Evolutionary conservation across 2,888 invertebrate species (phyloP).

Genomic region (Drosophila lutescens): DNA sequence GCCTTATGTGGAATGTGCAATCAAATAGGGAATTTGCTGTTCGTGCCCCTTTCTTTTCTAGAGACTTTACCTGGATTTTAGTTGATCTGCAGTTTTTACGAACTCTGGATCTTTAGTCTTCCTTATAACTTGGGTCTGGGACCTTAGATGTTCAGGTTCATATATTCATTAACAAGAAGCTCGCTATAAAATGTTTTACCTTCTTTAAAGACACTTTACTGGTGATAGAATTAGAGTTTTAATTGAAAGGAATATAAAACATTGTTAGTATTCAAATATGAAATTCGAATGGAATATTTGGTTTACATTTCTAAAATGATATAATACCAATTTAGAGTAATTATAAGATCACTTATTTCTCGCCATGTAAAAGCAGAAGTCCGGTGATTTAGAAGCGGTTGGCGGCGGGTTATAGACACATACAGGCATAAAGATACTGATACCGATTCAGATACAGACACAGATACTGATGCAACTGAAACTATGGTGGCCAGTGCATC

Average conservation of each 20-base stretch:
- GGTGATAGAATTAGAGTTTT: too few species aligned
- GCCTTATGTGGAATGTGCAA: constrained; percentile 9
- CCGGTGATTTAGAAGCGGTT: constrained; percentile 24
- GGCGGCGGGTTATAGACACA: constrained; percentile 30
- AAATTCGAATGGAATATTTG: too few species aligned
- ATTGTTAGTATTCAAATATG: too few species aligned
- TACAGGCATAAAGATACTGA: constrained; percentile 26
- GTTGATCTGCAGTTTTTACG: background rate
- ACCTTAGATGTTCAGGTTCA: too few species aligned
- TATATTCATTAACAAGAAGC: too few species aligned
- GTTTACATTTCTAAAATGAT: too few species aligned
- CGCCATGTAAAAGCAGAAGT: constrained; percentile 1
- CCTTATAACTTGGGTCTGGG: too few species aligned
- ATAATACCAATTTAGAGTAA: too few species aligned
- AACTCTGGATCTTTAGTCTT: too few species aligned
- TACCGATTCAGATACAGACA: constrained; percentile 12
- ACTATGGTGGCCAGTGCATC: constrained; percentile 20
- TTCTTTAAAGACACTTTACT: too few species aligned
- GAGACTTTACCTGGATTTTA: background rate
- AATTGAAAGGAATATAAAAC: background rate
- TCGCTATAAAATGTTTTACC: too few species aligned
- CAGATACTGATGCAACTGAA: constrained; percentile 1
- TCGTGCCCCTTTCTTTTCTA: background rate
- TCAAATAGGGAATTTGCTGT: background rate
- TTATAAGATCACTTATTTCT: too few species aligned